These are phyloP conservation scores for Leptodactylus fallax DNA, from an alignment of 2,797 vertebrate species.

Conservation along the genomic window DNA sequence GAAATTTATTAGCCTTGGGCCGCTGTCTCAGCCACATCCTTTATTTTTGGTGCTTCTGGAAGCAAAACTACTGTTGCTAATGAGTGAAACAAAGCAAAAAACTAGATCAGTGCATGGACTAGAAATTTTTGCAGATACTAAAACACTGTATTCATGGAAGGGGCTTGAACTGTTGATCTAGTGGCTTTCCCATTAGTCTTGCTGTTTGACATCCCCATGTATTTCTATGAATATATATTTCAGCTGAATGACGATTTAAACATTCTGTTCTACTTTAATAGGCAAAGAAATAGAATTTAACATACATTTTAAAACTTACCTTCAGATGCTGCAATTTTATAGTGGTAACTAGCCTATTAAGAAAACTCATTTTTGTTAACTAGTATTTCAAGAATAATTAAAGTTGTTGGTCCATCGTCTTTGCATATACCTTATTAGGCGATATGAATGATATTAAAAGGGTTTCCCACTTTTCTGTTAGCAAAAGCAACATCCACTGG, in stretches of 20 bases:
- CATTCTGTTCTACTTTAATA: neutral
- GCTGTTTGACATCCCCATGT: neutral
- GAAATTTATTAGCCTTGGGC: slow-evolving; percentile 68
- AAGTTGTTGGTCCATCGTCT: neutral
- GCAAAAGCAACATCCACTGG: neutral
- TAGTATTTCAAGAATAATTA: neutral
- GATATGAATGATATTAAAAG: neutral
- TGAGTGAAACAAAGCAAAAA: slow-evolving; percentile 68
- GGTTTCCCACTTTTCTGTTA: neutral
- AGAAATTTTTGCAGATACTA: slow-evolving; percentile 63
- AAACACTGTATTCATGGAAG: slow-evolving; percentile 45
- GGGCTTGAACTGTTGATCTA: slow-evolving; percentile 30
- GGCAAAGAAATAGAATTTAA: neutral
- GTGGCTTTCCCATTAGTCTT: slow-evolving; percentile 33
- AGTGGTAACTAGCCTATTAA: too few species aligned
- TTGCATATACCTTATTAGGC: neutral
- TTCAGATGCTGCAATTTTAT: too few species aligned
- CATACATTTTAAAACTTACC: neutral
- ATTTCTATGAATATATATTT: slow-evolving; percentile 18
- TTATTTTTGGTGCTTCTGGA: slow-evolving; percentile 67
- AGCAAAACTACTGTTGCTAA: slow-evolving; percentile 66
- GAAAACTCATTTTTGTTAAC: too few species aligned
- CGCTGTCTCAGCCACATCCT: slow-evolving; percentile 65
- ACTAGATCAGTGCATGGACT: slow-evolving; percentile 65
- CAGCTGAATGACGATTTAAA: neutral